Percentiles rank a stretch among this genome's conserved stretches.
These are phyloP conservation scores for Glaucidium brasilianum DNA, from an alignment of 2,113 vertebrate genomes.

Conservation along the genomic window DNA sequence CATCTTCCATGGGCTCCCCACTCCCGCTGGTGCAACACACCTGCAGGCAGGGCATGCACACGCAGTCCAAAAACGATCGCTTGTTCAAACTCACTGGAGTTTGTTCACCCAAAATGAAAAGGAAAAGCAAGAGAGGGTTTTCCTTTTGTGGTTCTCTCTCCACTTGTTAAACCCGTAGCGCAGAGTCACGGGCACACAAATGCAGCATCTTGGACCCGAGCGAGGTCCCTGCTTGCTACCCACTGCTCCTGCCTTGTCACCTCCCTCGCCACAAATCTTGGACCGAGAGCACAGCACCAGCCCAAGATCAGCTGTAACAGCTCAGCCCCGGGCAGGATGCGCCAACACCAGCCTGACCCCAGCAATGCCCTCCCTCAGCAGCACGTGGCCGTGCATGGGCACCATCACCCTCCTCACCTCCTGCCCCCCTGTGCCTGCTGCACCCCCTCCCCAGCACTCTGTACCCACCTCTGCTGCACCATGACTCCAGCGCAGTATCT, in stretches of 20 bases:
- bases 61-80: fast-evolving
- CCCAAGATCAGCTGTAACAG: neutral
- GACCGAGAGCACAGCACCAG: fast-evolving
- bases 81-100: too few relatives aligned
- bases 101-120: neutral
- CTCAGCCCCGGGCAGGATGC: fast-evolving
- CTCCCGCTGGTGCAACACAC: fast-evolving
- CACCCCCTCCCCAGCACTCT: fast-evolving
- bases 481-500: fast-evolving
- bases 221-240: too few relatives aligned
- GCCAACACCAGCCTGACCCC: fast-evolving
- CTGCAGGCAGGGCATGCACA: fast-evolving
- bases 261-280: neutral
- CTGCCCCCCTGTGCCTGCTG: fast-evolving
- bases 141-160: neutral
- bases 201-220: fast-evolving
- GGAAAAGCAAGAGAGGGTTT: neutral
- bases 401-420: neutral
- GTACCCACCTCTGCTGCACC: neutral
- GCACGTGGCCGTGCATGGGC: fast-evolving
- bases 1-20: fast-evolving
- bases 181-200: fast-evolving
- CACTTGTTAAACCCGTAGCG: fast-evolving
- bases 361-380: neutral
- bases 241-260: fast-evolving